These are phyloP conservation scores for Cairina moschata DNA, from an alignment of 2,113 vertebrate genomes.

Conservation along the genomic window DNA sequence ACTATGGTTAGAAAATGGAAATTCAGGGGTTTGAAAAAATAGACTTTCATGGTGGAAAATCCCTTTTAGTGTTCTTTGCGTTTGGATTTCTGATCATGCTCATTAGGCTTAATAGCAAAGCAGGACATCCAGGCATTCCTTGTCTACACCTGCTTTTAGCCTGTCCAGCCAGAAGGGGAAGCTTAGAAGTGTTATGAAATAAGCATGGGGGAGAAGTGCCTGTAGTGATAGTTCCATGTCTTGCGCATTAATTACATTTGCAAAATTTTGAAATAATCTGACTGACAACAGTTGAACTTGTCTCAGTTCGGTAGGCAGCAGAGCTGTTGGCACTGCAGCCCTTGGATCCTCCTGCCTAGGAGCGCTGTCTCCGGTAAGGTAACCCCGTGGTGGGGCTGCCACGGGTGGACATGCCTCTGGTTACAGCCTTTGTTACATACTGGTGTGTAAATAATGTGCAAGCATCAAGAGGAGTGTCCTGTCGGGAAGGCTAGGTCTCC, in stretches of 20 bases:
- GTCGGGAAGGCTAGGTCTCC: neutral
- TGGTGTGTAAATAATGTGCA: fast-evolving
- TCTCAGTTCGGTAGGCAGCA: neutral
- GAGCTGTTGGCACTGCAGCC: neutral
- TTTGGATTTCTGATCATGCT: neutral
- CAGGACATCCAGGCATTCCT: neutral
- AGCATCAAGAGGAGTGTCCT: neutral
- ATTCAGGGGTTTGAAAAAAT: neutral
- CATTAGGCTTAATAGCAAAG: neutral
- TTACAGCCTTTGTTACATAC: neutral
- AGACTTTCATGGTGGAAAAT: neutral
- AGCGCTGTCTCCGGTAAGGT: neutral
- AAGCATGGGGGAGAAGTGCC: neutral
- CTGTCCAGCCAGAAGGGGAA: neutral
- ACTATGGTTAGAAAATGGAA: neutral
- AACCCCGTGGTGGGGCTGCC: fast-evolving
- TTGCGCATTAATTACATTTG: neutral
- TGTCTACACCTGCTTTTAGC: neutral
- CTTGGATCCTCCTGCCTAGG: neutral
- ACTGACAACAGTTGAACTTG: neutral
- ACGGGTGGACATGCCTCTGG: neutral
- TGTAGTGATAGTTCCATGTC: neutral
- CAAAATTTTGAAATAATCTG: neutral
- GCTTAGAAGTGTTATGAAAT: neutral
- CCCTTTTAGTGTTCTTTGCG: neutral